Percentiles rank a stretch among this genome's conserved stretches.
phyloP scores from a whole-genome alignment of 1,140 invertebrate genomes.

The Diplogasteroides magnus region DNA sequence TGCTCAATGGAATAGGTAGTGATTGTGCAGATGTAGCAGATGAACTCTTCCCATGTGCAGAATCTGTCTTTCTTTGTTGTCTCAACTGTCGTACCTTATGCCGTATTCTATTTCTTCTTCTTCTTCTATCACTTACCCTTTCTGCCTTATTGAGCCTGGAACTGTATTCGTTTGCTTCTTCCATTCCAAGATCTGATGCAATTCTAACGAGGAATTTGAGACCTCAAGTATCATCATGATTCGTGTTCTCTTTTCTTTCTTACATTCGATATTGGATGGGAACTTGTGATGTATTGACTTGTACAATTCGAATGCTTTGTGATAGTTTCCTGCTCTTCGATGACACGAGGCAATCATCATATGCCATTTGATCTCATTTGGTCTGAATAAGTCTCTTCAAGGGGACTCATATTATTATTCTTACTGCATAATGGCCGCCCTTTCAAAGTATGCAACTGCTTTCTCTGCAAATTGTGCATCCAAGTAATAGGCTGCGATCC shows the following conservation, averaged over 20 bases:
- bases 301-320: conserved; percentile 51
- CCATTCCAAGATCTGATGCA: conserved; percentile 74
- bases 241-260: neutral
- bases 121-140: conserved; percentile 56
- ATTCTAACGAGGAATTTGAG: conserved; percentile 76
- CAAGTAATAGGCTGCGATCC: conserved; percentile 83
- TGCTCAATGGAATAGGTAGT: conserved; percentile 10
- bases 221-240: conserved; percentile 55
- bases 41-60: conserved; percentile 36
- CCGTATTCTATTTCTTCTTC: too few species aligned
- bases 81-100: conserved; percentile 63
- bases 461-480: conserved; percentile 83
- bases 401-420: conserved; percentile 29
- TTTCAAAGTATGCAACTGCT: conserved; percentile 79
- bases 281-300: conserved; percentile 49
- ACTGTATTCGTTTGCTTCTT: conserved; percentile 73
- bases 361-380: conserved; percentile 54
- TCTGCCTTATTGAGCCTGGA: conserved; percentile 76
- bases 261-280: conserved; percentile 52
- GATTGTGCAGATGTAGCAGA: conserved; percentile 8
- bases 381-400: conserved; percentile 33
- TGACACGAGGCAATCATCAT: conserved; percentile 51
- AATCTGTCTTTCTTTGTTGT: conserved; percentile 57
- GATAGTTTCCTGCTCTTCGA: conserved; percentile 51
- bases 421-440: conserved; percentile 76